Percentiles rank a stretch among this genome's conserved stretches.
phyloP scores from a whole-genome alignment of 2,888 invertebrate genomes.

The Drepana falcataria region DNA sequence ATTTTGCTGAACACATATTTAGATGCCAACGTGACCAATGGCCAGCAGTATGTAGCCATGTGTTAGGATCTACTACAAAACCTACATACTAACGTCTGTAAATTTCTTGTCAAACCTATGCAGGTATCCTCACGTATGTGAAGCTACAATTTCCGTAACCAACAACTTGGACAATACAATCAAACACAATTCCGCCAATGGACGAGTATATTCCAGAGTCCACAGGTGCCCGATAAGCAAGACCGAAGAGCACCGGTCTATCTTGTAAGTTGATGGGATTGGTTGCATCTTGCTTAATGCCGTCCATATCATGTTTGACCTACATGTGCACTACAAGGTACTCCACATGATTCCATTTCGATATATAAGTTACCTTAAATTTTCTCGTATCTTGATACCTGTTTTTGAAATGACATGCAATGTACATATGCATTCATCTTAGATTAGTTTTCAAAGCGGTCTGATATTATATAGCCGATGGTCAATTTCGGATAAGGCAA shows the following conservation, averaged over 20 bases:
- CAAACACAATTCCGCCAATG: constrained; percentile 43
- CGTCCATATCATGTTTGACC: constrained; percentile 20
- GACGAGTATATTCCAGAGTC: constrained; percentile 59
- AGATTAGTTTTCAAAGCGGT: no score
- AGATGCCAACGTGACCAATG: no score
- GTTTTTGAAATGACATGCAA: not conserved
- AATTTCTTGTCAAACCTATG: no score
- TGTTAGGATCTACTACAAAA: no score
- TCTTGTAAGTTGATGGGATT: constrained; percentile 55
- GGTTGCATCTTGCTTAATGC: constrained; percentile 48
- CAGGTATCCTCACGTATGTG: no score
- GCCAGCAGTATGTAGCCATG: no score
- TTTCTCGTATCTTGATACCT: not conserved
- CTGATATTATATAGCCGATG: no score
- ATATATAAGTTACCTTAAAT: not conserved
- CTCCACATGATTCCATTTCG: constrained; percentile 4
- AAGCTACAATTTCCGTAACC: not conserved
- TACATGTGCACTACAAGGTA: constrained; percentile 2
- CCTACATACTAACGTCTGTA: no score
- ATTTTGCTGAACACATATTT: no score
- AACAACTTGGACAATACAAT: not conserved
- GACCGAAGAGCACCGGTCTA: constrained; percentile 38
- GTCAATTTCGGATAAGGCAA: no score
- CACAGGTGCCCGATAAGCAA: constrained; percentile 67
- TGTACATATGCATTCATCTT: no score